Conservation (phyloP, 2,888 invertebrate genomes). For the Stenolophus ochropezus region DNA sequence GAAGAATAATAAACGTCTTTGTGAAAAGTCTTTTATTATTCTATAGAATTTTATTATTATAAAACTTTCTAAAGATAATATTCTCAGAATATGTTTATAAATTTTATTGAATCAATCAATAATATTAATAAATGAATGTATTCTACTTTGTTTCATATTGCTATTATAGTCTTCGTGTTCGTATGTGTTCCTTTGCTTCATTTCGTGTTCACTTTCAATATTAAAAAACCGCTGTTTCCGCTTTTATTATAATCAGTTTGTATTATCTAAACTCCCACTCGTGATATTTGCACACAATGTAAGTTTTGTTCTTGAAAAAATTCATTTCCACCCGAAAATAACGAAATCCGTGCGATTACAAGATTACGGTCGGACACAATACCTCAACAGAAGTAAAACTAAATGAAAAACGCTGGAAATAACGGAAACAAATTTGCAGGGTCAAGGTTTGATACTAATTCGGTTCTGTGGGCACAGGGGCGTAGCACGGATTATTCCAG, state of each 20-base stretch:
- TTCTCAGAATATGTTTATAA: neutral
- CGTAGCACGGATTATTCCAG: no score
- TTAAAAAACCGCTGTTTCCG: conserved; percentile 4
- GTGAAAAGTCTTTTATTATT: no score
- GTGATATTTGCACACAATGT: conserved; percentile 10
- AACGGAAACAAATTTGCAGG: neutral
- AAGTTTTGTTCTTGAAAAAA: conserved; percentile 6
- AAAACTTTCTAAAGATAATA: neutral
- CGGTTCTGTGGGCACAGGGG: neutral
- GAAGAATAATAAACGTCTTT: no score
- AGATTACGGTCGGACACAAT: conserved; percentile 14
- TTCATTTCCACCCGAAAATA: neutral
- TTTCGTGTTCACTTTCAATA: neutral
- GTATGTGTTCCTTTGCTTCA: no score
- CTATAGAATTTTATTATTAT: no score
- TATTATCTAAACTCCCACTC: conserved; percentile 14
- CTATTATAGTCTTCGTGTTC: neutral
- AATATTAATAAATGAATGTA: neutral
- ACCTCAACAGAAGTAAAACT: neutral
- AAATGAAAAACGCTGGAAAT: conserved; percentile 8
- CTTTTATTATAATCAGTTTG: neutral
- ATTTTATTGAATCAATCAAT: no score
- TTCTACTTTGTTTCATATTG: neutral
- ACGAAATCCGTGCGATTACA: neutral
- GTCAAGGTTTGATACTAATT: conserved; percentile 15